Evolutionary conservation across 2,797 vertebrate species (phyloP), one percentile per base, ranked within the genome.

Genomic region (Emydoidea blandingii): DNA sequence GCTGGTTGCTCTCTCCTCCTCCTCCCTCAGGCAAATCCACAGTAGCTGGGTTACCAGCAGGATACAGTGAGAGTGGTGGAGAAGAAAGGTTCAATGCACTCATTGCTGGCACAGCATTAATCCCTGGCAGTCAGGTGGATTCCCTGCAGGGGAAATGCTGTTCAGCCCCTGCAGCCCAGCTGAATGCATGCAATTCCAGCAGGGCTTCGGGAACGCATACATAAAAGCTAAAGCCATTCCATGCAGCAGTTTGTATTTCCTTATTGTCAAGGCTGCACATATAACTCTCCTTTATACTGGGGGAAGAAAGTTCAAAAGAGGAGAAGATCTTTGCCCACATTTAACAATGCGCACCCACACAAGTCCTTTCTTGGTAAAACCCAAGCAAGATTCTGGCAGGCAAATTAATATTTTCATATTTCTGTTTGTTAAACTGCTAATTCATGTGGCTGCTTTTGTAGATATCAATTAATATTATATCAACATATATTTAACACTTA

Each of bases 71-170:
- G 27, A 47, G 2, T 78, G 44, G 27, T 47, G 50, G 7, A 56
- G 79, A 9, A 19, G 1, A 0, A 0, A 7, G 37, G 74, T 21
- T 57, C 14, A 6, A 11, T 74, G 27, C 1, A 18, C 3, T 18
- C 41, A 27, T 41, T 78, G 21, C 34, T 47, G 81, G 5, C 56
- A 82, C 31, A 0, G 0, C 9, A n/a, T 34, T 18, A 11, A 49
- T 1, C 62, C 52, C 83, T 82, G 34, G 34, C 11, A n/a, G 4
- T 8, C 47, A 16, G 8, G 12, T 19, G 5, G 59, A 41, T 4
- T 14, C 29, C 37, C 27, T 78, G 16, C n/a, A 31, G 53, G 18
- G 31, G 50, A 52, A 52, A 31, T 19, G 19, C 29, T 78, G 76
- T 31, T 49, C 5, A 49, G 44, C 25, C 2, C 31, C 1, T 9